These are phyloP conservation scores for Microchrysa polita DNA, from an alignment of 2,888 invertebrate species.

Conservation along the genomic window DNA sequence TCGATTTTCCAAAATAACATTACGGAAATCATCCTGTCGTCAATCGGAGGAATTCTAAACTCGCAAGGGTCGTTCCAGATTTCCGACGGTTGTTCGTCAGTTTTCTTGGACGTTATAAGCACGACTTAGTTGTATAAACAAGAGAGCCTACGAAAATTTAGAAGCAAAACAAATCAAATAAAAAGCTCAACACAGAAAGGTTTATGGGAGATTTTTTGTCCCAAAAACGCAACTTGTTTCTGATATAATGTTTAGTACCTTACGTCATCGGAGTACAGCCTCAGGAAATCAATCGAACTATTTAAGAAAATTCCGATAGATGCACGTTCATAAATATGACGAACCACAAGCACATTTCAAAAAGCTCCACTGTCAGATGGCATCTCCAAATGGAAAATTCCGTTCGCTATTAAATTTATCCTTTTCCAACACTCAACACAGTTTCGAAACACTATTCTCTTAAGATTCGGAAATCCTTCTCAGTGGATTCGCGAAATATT, in stretches of 20 bases:
- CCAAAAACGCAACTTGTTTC: background rate
- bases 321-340: constrained; percentile 4
- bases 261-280: constrained; percentile 35
- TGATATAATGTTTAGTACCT: constrained; percentile 13
- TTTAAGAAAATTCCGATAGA: background rate
- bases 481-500: no score
- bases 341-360: constrained; percentile 30
- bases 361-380: constrained; percentile 36
- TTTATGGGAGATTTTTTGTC: background rate
- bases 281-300: constrained; percentile 26
- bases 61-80: no score
- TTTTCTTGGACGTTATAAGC: background rate
- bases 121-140: background rate
- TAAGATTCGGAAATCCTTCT: no score
- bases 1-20: constrained; percentile 25
- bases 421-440: background rate
- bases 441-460: background rate
- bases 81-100: no score
- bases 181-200: constrained; percentile 20
- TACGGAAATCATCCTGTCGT: no score
- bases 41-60: no score
- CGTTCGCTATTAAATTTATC: constrained; percentile 1
- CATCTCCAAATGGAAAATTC: constrained; percentile 6
- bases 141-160: background rate
- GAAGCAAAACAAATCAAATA: background rate